Base-by-base conservation (phyloP, 1,140 invertebrate species). In the Danaus melanippus region DNA sequence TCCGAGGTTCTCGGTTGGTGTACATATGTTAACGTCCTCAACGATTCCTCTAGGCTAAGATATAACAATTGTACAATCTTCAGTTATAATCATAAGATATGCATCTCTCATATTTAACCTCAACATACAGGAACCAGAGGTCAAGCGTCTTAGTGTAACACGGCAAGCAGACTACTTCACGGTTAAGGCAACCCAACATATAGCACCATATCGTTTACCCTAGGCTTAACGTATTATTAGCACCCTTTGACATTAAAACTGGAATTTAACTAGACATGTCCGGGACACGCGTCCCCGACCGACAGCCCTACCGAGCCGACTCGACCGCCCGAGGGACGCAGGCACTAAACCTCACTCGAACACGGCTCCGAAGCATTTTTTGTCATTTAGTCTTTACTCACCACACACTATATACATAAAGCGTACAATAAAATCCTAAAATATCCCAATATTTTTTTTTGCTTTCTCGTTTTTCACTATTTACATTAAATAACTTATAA, bases 401-500 rank as follows among this genome's bases (percentile, higher is more conserved):
- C 67, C 69, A 74, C 67, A 74, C 73, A 78, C 68, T 81, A 84
- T 78, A 72, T 78, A 77, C 76, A 79, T 69, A 77, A 74, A 75
- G 74, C 59, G 65, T 70, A 69, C 54, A 66, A 67, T 65, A 71
- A 59, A 59, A 72, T 67, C 67, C 63, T 75, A 75, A 78, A 75
- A 76, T 70, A 62, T 69, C 64, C 54, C 64, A 74, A 78, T 78
- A 76, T 71, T 69, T 69, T 61, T 75, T 60, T 74, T 60, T 69
- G 21, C 65, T 69, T 73, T 71, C 62, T 71, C 59, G 69, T 69
- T 76, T 73, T 75, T 76, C 74, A 80, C 64, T 82, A 79, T 84
- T 60, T 80, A 84, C 79, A 80, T 74, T 79, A 80, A 84, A 84
- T 78, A 82, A 79, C 81, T 82, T 84, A 82, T 53, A 80, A 76